A percentile compares a stretch with the other conserved stretches of the same genome.
phyloP scores from a whole-genome alignment of 2,888 invertebrate genomes.

The Bombylius major region DNA sequence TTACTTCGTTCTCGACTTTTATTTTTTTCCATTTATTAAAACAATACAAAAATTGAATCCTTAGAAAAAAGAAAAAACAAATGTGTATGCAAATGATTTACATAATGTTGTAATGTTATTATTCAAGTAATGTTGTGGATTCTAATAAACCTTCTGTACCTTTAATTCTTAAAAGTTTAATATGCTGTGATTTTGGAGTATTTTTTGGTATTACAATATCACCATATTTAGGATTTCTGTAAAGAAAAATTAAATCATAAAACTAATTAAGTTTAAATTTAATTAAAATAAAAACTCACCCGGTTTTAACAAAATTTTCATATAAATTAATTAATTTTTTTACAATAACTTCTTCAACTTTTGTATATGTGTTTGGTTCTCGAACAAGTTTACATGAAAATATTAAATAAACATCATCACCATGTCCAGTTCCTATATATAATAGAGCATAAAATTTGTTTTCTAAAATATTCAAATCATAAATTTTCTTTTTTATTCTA shows the following conservation, averaged over 20 bases:
- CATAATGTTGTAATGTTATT: too few relatives aligned
- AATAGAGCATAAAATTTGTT: background rate
- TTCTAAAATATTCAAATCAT: background rate
- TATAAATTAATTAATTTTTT: background rate
- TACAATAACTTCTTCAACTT: background rate
- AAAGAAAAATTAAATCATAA: background rate
- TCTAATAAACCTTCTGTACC: background rate
- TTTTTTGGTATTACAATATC: background rate
- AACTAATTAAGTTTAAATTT: background rate
- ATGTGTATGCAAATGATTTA: background rate
- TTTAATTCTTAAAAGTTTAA: background rate
- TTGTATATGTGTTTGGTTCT: background rate
- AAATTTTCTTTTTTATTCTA: background rate
- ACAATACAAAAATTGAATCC: too few relatives aligned
- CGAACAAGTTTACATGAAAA: background rate
- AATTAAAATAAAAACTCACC: background rate
- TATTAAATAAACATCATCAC: constrained; percentile 45
- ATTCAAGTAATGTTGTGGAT: background rate
- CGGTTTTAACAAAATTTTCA: background rate
- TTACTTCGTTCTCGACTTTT: too few relatives aligned
- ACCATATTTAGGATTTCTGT: background rate
- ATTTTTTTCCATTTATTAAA: too few relatives aligned
- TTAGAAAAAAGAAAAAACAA: too few relatives aligned
- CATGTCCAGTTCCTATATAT: constrained; percentile 35
- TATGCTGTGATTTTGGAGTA: background rate